These are phyloP conservation scores for Drosophila sproati DNA, from an alignment of 1,140 invertebrate species.

Conservation along the genomic window DNA sequence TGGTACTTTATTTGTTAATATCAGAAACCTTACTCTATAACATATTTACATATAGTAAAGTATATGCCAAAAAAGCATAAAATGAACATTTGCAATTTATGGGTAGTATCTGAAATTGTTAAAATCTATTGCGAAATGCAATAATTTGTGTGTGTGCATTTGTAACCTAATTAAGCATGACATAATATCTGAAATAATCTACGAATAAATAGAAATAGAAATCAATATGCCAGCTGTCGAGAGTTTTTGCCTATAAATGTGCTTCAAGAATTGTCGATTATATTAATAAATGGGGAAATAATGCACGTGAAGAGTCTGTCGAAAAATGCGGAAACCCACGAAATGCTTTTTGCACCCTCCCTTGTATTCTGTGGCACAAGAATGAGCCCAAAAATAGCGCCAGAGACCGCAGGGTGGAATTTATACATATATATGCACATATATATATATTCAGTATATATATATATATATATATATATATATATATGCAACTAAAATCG, in stretches of 20 bases:
- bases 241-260: constrained; percentile 27
- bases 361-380: not conserved
- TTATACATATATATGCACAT: not conserved
- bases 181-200: constrained; percentile 55
- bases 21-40: too few relatives aligned
- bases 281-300: constrained; percentile 19
- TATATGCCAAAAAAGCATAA: too few relatives aligned
- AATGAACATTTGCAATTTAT: not conserved
- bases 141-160: constrained; percentile 5
- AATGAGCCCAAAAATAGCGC: constrained; percentile 19
- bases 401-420: constrained; percentile 58
- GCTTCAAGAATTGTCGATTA: constrained; percentile 34
- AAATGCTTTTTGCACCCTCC: constrained; percentile 48
- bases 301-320: constrained; percentile 4
- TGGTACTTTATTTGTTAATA: too few relatives aligned
- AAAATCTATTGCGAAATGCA: constrained; percentile 15
- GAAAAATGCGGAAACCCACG: constrained; percentile 49
- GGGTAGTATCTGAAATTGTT: not conserved
- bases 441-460: not conserved
- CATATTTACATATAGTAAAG: too few relatives aligned
- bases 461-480: not conserved
- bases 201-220: constrained; percentile 37
- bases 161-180: constrained; percentile 44
- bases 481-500: constrained; percentile 17
- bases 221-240: constrained; percentile 39